These are phyloP conservation scores for Linurgus olivaceus DNA, from an alignment of 2,797 vertebrate species.

Conservation along the genomic window DNA sequence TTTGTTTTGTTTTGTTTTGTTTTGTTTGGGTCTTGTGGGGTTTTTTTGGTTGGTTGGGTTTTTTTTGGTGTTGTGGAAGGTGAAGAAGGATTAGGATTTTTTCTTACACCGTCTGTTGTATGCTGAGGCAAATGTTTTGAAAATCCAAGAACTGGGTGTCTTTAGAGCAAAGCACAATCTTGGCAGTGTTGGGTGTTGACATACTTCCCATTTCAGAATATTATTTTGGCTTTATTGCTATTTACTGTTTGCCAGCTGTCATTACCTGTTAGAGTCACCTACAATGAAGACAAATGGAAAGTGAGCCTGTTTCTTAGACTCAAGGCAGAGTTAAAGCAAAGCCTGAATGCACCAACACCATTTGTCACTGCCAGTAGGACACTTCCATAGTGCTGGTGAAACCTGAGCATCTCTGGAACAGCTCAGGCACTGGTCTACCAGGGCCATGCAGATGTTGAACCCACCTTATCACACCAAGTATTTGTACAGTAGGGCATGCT, in stretches of 20 bases:
- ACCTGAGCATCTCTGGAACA: neutral
- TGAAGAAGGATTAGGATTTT: neutral
- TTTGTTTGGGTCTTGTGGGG: neutral
- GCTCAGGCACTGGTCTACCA: neutral
- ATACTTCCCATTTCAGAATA: neutral
- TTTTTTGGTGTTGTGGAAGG: neutral
- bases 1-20: neutral
- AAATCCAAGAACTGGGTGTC: neutral
- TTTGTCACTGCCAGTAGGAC: neutral
- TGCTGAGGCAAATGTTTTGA: neutral
- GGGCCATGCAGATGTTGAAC: neutral
- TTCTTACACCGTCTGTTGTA: neutral
- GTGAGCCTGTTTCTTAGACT: slow-evolving; percentile 11
- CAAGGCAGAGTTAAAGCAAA: slow-evolving; percentile 22
- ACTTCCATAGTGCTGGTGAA: neutral
- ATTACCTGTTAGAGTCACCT: neutral
- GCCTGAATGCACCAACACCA: neutral
- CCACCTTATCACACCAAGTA: neutral
- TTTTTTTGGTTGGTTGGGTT: neutral
- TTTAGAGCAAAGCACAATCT: neutral
- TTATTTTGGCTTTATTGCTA: neutral
- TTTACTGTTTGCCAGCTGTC: neutral
- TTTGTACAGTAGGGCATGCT: neutral
- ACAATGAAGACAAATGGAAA: neutral
- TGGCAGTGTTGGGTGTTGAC: neutral